Evolutionary conservation across 37 sponge, comb jelly and placozoan species (phyloP), one percentile per base, ranked within the genome.

Genomic region (Beroe ovata): DNA sequence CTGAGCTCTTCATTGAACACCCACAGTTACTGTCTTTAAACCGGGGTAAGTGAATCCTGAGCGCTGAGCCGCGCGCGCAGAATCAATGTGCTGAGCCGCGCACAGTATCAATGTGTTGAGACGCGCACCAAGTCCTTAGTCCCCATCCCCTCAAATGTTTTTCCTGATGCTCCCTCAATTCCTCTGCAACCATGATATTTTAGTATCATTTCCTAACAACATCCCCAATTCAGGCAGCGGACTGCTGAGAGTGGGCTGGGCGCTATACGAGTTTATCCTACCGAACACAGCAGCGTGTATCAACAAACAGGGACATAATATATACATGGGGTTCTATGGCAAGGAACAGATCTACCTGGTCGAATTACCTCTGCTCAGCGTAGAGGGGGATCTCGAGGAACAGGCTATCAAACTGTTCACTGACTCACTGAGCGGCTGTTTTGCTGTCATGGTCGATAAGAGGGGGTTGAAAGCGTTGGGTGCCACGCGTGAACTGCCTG

Each of bases 211-310:
- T n/a, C n/a, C n/a, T n/a, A n/a, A n/a, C n/a, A n/a, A n/a, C n/a
- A n/a, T n/a, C n/a, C n/a, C n/a, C n/a, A n/a, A n/a, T n/a, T n/a
- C n/a, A 77, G 84, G 84, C 14, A 29, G 8, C 0, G 47, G 38
- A 20, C 38, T 77, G 84, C n/a, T 77, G 54, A 77, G 41, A 19
- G n/a, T 35, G 4, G n/a, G 54, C 28, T 77, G 84, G 84, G 41
- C 26, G 4, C 42, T 77, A 2, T 25, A 42, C 84, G 84, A 77
- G 84, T 77, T 77, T 41, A 35, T 77, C 54, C 47, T 77, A 19
- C 84, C 84, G 0, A 36, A 77, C 28, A 42, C 42, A 14, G 41
- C 84, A 25, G 54, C 84, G 28, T 42, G 42, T 42, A 77, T 42
- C 21, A 42, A 42, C 42, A 42, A 21, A 21, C 42, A 77, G 54